Evolutionary conservation across 37 sponge, comb jelly and placozoan species (phyloP), one percentile per base, ranked within the genome.

Genomic region (Crambe crambe): DNA sequence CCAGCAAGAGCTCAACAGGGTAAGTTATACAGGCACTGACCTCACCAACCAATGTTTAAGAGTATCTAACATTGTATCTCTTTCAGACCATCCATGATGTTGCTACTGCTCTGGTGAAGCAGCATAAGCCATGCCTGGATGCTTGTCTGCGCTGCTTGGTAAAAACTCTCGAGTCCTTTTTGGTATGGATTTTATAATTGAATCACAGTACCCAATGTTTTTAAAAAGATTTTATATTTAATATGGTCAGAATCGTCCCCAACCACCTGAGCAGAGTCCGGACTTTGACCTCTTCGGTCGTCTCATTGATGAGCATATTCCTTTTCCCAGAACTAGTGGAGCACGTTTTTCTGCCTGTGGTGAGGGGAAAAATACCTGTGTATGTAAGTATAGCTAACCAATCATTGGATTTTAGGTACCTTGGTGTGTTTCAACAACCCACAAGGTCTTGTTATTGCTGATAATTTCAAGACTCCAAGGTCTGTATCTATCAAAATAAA

Each of bases 311-410:
- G 89, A 85, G 1, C 72, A 85, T 54, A 91, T 97, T 5, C 97
- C 97, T 12, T 97, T 93, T 42, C 94, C 94, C 0, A 44, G 97
- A 37, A 91, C 87, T 56, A 83, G 76, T 64, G 97, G 97, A 31
- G 97, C 87, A 25, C 32, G 94, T 36, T 97, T 97, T 75, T 97
- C 91, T 81, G 43, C 79, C 42, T 89, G 83, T 74, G 95, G 95
- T 94, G 42, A 44, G 81, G 20, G 59, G 21, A 47, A 47, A 15
- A 6, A 47, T 47, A 15, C 6, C 12, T 47, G 51, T 15, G 6
- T 15, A 3, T 77, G 78, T 65, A 39, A 17, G 8, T 59, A 1
- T 35, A 32, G n/a, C 41, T 39, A 31, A 27, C 25, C 51, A 25
- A 31, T 44, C 29, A 0, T 10, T 37, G 58, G 38, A 23, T 41